Evolutionary conservation across 2,888 invertebrate genomes (phyloP), one percentile per base, ranked within the genome.

Genomic region (Drosophila colorata): DNA sequence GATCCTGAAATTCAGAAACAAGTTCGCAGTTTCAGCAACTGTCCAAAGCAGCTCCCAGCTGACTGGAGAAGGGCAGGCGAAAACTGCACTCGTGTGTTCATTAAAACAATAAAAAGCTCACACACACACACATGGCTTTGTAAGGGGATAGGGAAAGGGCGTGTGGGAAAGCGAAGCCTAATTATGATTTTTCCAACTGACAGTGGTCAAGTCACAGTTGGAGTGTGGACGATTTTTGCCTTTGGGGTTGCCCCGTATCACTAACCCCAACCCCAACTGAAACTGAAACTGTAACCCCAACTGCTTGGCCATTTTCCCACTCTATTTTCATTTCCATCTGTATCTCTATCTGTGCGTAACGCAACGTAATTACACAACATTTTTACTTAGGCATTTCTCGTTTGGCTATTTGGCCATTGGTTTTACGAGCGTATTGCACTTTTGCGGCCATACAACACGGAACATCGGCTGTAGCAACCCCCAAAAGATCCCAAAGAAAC

Each of bases 371-470:
- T 83, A 83, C 83, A 87, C 81, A 83, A 83, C 83, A 81, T 83
- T 87, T 87, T 83, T 84, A 79, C 79, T 70, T 77, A 87, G 76
- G 65, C 74, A 83, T 86, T 81, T 82, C 63, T 84, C 74, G 68
- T 64, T 69, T 70, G 87, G 77, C 83, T 84, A 83, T 86, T 87
- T 86, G 79, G 69, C 72, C 79, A 81, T 86, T 86, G 84, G 86
- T 83, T 87, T 86, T 87, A 86, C 81, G 88, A 85, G 88, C 86
- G 72, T 86, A 88, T 80, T 87, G 88, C 85, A 85, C 86, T 87
- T 85, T 87, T 74, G 85, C 68, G 87, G 82, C 80, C 85, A 69
- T 78, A 65, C 66, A 74, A 49, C 74, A 71, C 52, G 49, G 72
- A 35, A 33, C 51, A 18, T 49, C 23, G 40, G 16, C 33, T 14